Evolutionary conservation across 2,888 invertebrate species (phyloP).

Genomic region (Biston stratarius): DNA sequence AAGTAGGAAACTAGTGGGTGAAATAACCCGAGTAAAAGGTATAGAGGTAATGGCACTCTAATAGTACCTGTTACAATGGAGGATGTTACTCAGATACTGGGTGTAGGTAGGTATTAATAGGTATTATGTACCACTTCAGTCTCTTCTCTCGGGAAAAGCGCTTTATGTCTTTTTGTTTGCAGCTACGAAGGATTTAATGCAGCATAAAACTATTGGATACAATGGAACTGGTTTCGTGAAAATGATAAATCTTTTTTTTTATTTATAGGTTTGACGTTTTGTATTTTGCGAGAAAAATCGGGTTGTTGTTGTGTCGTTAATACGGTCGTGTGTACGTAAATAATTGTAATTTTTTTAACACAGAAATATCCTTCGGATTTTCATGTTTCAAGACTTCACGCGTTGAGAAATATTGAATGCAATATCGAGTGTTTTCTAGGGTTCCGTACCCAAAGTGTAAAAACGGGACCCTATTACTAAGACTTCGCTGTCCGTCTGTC

Average conservation of each 20-base stretch:
- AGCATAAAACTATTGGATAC: neutral
- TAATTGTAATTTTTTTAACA: too few relatives aligned
- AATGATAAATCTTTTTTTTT: neutral
- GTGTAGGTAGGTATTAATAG: conserved; percentile 1
- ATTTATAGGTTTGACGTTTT: neutral
- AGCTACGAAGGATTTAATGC: conserved; percentile 6
- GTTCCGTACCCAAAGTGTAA: too few relatives aligned
- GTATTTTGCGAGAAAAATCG: too few relatives aligned
- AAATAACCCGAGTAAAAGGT: conserved; percentile 34
- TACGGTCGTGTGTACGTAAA: too few relatives aligned
- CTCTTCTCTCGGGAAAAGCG: neutral
- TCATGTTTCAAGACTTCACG: too few relatives aligned
- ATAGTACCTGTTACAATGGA: conserved; percentile 35
- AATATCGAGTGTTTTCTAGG: too few relatives aligned
- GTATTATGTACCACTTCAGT: neutral
- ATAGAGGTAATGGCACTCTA: conserved; percentile 45
- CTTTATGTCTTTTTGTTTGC: conserved; percentile 21
- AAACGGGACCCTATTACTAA: too few relatives aligned
- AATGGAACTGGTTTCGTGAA: neutral
- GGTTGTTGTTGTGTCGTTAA: too few relatives aligned
- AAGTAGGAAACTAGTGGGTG: conserved; percentile 38
- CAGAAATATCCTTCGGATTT: too few relatives aligned
- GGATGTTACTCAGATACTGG: conserved; percentile 34
- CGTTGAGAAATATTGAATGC: too few relatives aligned
- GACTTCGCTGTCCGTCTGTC: too few relatives aligned